phyloP scores from a whole-genome alignment of 2,797 vertebrate species.

The Falco cherrug region DNA sequence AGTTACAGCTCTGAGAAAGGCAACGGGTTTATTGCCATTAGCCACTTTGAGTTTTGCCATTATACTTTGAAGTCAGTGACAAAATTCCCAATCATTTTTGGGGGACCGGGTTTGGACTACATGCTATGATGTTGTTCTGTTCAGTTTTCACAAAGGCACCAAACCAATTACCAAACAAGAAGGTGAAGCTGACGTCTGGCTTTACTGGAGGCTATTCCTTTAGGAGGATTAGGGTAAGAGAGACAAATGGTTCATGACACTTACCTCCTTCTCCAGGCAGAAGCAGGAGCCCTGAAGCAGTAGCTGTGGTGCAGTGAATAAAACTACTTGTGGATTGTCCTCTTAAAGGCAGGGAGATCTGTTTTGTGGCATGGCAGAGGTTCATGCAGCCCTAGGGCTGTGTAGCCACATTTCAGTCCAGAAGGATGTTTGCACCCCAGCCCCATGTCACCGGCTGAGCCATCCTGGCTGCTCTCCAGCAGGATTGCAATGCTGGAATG shows the following conservation, averaged over 20 bases:
- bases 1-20: not conserved
- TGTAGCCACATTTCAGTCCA: not conserved
- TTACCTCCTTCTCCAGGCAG: not conserved
- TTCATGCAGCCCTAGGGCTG: not conserved
- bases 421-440: not conserved
- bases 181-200: not conserved
- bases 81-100: not conserved
- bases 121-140: not conserved
- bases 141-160: not conserved
- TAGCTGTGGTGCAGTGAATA: not conserved
- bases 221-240: not conserved
- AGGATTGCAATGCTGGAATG: not conserved
- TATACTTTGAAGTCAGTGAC: not conserved
- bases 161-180: not conserved
- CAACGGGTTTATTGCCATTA: not conserved
- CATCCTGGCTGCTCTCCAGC: not conserved
- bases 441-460: not conserved
- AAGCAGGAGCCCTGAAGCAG: not conserved
- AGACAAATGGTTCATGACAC: not conserved
- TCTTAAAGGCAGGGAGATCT: not conserved
- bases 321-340: not conserved
- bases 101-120: not conserved
- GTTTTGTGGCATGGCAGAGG: fast-evolving
- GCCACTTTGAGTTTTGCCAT: not conserved
- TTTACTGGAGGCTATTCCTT: not conserved